These are phyloP conservation scores for Elgaria multicarinata DNA, from an alignment of 2,113 vertebrate genomes.

Conservation along the genomic window DNA sequence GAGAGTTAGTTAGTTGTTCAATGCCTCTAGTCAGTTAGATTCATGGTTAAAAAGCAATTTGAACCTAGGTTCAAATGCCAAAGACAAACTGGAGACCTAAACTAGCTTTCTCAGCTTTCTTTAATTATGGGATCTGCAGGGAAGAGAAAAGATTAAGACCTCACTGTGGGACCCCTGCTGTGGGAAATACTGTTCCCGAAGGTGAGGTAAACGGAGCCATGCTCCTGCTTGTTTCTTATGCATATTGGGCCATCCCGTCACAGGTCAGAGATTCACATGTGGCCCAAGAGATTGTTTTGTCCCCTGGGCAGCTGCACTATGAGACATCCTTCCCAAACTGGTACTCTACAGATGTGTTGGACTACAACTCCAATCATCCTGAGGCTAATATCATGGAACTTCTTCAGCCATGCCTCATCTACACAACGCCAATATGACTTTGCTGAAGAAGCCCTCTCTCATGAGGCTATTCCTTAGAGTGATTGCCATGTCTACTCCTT, in stretches of 20 bases:
- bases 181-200: background rate
- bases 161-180: background rate
- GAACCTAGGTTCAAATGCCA: background rate
- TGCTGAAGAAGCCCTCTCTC: background rate
- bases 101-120: background rate
- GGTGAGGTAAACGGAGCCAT: background rate
- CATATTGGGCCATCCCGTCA: background rate
- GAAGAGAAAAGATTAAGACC: background rate
- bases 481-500: background rate
- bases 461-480: background rate
- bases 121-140: background rate
- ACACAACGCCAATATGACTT: background rate
- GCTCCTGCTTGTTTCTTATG: background rate
- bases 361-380: too few relatives aligned
- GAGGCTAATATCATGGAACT: background rate
- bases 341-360: too few relatives aligned
- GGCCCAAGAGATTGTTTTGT: background rate
- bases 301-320: background rate
- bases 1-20: background rate
- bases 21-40: background rate
- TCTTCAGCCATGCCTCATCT: background rate
- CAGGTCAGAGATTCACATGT: background rate
- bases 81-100: background rate
- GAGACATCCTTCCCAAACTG: background rate
- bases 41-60: background rate